Conservation (phyloP, 1,140 invertebrate species). For the Aphis craccivora region DNA sequence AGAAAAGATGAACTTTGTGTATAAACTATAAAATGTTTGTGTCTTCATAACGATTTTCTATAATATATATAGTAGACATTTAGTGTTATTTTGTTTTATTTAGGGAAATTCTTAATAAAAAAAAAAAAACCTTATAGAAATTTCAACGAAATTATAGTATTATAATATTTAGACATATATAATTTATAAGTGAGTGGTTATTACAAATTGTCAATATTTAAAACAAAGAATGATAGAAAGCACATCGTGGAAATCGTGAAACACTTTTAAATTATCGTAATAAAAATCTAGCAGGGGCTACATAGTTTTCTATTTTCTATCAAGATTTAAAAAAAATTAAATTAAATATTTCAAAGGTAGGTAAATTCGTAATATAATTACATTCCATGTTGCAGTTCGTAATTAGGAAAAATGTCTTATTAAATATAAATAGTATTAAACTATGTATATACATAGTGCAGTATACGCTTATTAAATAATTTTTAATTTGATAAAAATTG, state of each 20-base stretch:
- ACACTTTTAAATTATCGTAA: neutral
- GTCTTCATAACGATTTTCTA: neutral
- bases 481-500: neutral
- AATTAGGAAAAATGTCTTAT: neutral
- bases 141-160: neutral
- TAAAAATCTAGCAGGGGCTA: neutral
- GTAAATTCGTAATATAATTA: neutral
- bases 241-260: neutral
- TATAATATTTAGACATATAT: neutral
- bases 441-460: neutral
- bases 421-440: neutral
- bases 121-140: slow-evolving; percentile 6
- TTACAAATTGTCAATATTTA: neutral
- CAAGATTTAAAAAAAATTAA: neutral
- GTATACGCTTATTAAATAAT: neutral
- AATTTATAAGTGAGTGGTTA: no score
- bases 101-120: neutral
- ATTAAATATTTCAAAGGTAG: neutral
- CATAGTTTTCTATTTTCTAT: neutral
- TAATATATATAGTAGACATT: neutral
- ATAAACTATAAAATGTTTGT: slow-evolving; percentile 4
- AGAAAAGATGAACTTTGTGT: neutral
- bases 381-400: neutral
- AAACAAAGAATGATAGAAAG: neutral
- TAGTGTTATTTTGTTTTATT: neutral